Evolutionary conservation across 2,888 invertebrate species (phyloP), one percentile per base, ranked within the genome.

Genomic region (Bombylius discolor): DNA sequence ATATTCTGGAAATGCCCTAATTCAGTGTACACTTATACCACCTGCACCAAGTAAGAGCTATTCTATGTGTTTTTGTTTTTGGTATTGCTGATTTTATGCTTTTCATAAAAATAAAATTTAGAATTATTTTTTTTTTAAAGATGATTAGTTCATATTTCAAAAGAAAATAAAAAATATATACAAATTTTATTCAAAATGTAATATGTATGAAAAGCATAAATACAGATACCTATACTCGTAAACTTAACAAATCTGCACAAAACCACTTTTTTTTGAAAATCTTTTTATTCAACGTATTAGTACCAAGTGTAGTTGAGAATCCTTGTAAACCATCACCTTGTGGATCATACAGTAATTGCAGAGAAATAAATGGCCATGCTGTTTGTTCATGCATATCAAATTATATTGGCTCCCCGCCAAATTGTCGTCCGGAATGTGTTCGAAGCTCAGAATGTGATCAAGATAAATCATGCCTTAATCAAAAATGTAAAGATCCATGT

Each of bases 401-500:
- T 70, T 90, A 87, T 70, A 81, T 85, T 64, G 91, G 92, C 48
- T 81, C 84, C 56, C 89, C 90, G 54, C 85, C 86, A 14, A 80
- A 81, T 64, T 89, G 86, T 70, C 79, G 83, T 52, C 89, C 89
- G 14, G 89, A 89, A 76, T 91, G 90, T 70, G 82, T 86, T 71
- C 83, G 87, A 60, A 89, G 87, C 72, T 82, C 87, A 50, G 90
- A 91, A 67, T 92, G 92, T 71, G 75, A 84, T 63, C 85, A 84
- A 66, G 86, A 89, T 67, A 84, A 78, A 69, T 85, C 90, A 51
- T 93, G 93, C 68, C 79, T 86, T 53, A 83, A 83, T 69, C 83
- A 85, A 67, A 87, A 81, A 72, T 92, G 92, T 69, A 79, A 80
- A 59, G 86, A 91, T 71, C 90, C 90, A 51, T 92, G 91, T 70